Base-by-base conservation (phyloP, 2,797 vertebrate species). In the Graptemys geographica region DNA sequence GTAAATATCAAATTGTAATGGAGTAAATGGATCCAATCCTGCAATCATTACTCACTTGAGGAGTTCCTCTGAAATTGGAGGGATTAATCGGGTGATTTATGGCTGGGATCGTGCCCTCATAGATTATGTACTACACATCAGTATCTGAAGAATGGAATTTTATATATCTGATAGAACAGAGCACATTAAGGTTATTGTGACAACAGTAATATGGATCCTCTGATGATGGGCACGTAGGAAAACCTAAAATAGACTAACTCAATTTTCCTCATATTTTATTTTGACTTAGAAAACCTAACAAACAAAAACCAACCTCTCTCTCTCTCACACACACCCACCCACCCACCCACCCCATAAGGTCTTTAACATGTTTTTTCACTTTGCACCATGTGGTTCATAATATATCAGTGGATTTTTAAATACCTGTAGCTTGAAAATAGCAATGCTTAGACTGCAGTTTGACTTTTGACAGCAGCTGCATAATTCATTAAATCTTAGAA, bases 401-500 rank as follows among this genome's bases (percentile, higher is more conserved):
- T 91, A 92, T 84, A 89, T 33, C 95, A 95, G 95, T 96, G 95
- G 51, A 37, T 69, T 92, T 96, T 97, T 95, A 95, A 96, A 90
- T 95, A 95, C 90, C 93, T 90, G 65, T 96, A 89, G 94, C 94
- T 95, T 96, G 96, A 97, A 96, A 96, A 95, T 96, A 97, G 95
- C 96, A 97, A 96, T 96, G 96, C 96, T 96, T 97, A 96, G 95
- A 95, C 94, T 96, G 12, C 74, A 78, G 27, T 78, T 93, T 55
- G 6, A 31, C 0, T 21, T 78, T 49, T 93, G 90, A 3, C 57
- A 96, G 90, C 97, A 97, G 96, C 96, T 97, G 96, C 90, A 96
- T 95, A 95, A 96, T 95, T 96, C 96, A 93, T 90, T 95, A 92
- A 94, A 96, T 94, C 92, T 96, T 93, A 96, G 94, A 96, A 96